Conservation (phyloP, 2,797 vertebrate species). For the Garrulus glandarius region DNA sequence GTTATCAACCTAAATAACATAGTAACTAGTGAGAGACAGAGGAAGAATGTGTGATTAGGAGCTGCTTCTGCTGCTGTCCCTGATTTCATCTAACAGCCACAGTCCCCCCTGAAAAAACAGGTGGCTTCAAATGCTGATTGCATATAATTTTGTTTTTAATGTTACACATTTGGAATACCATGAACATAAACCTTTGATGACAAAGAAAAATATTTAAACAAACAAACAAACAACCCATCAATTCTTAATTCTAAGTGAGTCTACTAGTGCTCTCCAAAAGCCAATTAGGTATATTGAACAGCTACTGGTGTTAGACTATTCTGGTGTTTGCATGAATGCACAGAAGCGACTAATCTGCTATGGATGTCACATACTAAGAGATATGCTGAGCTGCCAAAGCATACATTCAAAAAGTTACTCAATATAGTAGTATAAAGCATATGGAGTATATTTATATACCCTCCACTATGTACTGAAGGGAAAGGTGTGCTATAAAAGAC, state of each 20-base stretch:
- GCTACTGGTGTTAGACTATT: neutral
- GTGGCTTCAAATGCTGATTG: neutral
- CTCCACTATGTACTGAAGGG: neutral
- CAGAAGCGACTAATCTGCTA: neutral
- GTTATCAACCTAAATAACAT: neutral
- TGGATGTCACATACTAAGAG: neutral
- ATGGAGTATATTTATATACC: constrained; percentile 35
- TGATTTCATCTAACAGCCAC: neutral
- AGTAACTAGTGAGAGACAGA: neutral
- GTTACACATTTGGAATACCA: neutral
- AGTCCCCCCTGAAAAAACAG: neutral
- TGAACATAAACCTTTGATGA: neutral
- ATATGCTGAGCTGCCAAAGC: neutral
- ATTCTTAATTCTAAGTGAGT: neutral
- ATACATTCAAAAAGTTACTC: neutral
- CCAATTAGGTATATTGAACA: neutral
- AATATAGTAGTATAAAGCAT: neutral
- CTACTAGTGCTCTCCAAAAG: neutral
- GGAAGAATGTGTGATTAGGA: neutral
- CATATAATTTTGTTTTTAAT: neutral
- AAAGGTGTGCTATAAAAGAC: constrained; percentile 40
- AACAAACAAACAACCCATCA: neutral
- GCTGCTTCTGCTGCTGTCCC: neutral
- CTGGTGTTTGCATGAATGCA: neutral
- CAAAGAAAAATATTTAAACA: neutral